These are phyloP conservation scores for Frankliniella fusca DNA, from an alignment of 2,888 invertebrate species.

Conservation along the genomic window DNA sequence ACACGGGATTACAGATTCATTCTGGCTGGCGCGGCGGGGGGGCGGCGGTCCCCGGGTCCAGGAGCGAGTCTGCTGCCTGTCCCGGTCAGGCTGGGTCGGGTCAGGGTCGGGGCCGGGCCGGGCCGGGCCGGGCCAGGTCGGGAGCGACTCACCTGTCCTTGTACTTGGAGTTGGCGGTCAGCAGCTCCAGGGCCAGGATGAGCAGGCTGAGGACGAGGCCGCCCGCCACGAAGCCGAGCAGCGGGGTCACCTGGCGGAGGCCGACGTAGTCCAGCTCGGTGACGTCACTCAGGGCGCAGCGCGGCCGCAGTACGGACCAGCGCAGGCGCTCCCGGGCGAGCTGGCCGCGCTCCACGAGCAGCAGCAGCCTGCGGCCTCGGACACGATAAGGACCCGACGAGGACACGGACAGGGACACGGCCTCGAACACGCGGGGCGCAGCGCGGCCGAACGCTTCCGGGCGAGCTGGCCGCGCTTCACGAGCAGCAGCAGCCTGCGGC, in stretches of 20 bases:
- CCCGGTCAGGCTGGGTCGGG: too few relatives aligned
- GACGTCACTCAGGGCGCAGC: conserved; percentile 9
- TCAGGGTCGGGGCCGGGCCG: too few relatives aligned
- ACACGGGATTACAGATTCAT: too few relatives aligned
- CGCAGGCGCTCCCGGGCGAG: neutral
- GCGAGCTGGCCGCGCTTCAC: neutral
- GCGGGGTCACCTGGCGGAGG: neutral
- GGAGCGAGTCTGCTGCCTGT: too few relatives aligned
- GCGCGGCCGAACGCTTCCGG: conserved; percentile 2
- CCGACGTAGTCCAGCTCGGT: conserved; percentile 4
- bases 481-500: neutral
- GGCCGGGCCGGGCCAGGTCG: neutral
- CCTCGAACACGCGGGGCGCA: neutral
- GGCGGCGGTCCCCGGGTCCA: too few relatives aligned
- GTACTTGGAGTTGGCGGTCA: neutral
- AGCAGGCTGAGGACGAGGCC: neutral
- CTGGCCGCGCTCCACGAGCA: neutral
- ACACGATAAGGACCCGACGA: too few relatives aligned
- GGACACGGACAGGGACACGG: neutral
- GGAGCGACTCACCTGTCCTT: neutral
- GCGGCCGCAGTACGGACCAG: conserved; percentile 14
- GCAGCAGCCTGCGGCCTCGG: neutral
- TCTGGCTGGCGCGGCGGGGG: too few relatives aligned
- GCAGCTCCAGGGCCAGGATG: neutral
- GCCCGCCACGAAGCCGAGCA: neutral